Conservation (phyloP, 2,888 invertebrate species). For the Thalpophila matura region DNA sequence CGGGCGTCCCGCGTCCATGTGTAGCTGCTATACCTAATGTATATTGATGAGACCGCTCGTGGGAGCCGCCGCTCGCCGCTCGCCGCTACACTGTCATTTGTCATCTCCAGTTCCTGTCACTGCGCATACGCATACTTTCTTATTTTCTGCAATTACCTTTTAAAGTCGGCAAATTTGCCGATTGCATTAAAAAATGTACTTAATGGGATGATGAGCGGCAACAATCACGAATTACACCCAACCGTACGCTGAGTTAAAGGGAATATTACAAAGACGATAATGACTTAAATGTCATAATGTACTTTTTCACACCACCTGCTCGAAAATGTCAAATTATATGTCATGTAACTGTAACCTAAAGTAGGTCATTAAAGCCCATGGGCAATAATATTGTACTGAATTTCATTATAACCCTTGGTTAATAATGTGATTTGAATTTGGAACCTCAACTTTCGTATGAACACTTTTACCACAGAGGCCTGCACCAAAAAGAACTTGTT, state of each 20-base stretch:
- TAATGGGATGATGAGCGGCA: conserved; percentile 76
- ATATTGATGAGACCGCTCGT: conserved; percentile 84
- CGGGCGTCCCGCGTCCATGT: conserved; percentile 51
- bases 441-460: too few species aligned
- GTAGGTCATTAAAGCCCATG: too few species aligned
- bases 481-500: too few species aligned
- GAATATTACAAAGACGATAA: conserved; percentile 37
- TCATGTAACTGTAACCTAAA: too few species aligned
- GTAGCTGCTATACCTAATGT: conserved; percentile 73
- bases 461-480: too few species aligned
- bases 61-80: conserved; percentile 75
- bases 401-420: too few species aligned
- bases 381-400: too few species aligned
- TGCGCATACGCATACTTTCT: conserved; percentile 83
- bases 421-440: too few species aligned
- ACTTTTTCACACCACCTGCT: too few species aligned
- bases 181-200: conserved; percentile 72
- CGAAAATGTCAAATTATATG: too few species aligned
- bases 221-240: conserved; percentile 69
- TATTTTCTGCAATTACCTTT: conserved; percentile 86
- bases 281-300: conserved; percentile 49
- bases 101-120: conserved; percentile 87
- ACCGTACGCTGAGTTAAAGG: conserved; percentile 37
- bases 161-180: conserved; percentile 82
- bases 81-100: conserved; percentile 81